Percentiles rank a stretch among this genome's conserved stretches.
These are phyloP conservation scores for Triops cancriformis DNA, from an alignment of 1,140 invertebrate genomes.

Conservation along the genomic window DNA sequence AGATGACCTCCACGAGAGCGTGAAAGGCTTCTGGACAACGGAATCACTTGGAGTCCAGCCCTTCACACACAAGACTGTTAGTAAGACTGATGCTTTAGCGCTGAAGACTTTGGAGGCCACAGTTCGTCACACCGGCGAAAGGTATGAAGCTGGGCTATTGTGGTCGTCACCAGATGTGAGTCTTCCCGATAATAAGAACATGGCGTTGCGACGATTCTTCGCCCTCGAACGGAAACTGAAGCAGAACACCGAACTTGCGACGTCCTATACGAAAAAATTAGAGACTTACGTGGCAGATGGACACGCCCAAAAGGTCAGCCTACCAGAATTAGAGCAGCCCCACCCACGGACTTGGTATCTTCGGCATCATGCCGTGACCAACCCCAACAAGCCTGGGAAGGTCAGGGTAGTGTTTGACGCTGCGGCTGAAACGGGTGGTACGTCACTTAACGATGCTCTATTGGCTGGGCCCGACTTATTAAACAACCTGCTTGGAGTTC, in stretches of 20 bases:
- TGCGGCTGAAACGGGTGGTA: slow-evolving; percentile 29
- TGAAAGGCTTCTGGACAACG: no score
- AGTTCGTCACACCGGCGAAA: no score
- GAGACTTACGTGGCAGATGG: slow-evolving; percentile 17
- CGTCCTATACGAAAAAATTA: neutral
- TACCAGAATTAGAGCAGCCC: slow-evolving; percentile 15
- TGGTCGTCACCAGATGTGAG: slow-evolving; percentile 17
- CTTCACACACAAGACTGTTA: no score
- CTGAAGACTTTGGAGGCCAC: no score
- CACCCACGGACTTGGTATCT: slow-evolving; percentile 21
- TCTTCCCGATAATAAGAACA: slow-evolving; percentile 14
- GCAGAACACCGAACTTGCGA: neutral
- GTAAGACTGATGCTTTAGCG: no score
- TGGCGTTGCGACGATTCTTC: neutral
- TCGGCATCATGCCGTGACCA: slow-evolving; percentile 26
- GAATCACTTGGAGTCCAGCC: no score
- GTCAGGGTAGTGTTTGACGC: slow-evolving; percentile 35
- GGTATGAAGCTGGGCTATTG: no score
- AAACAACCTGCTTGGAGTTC: slow-evolving; percentile 32
- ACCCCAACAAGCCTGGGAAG: slow-evolving; percentile 32
- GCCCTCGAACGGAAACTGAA: neutral
- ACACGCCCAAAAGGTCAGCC: neutral
- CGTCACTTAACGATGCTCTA: slow-evolving; percentile 32
- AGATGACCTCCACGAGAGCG: no score
- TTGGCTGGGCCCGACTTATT: slow-evolving; percentile 33